A percentile compares a stretch with the other conserved stretches of the same genome.
Conservation (phyloP, 2,113 vertebrate genomes). For the Prunella himalayana region DNA sequence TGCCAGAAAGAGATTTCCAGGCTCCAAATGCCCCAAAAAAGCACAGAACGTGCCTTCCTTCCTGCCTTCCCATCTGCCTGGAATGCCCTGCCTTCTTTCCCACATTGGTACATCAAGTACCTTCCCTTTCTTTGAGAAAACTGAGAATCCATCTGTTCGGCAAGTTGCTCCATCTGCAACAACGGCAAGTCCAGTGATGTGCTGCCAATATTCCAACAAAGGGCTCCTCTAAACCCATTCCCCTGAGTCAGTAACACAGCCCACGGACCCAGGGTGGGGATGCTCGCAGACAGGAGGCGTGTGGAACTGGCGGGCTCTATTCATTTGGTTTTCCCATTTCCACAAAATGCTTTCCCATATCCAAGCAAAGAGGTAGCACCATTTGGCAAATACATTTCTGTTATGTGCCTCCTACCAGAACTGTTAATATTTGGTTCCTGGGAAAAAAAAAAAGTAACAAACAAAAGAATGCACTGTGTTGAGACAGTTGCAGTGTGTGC, state of each 20-base stretch:
- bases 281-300: not conserved
- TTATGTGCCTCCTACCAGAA: not conserved
- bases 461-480: not conserved
- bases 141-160: slow-evolving; percentile 53
- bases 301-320: not conserved
- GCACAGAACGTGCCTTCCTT: slow-evolving; percentile 6
- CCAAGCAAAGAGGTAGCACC: not conserved
- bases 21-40: slow-evolving; percentile 18
- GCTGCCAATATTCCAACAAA: slow-evolving; percentile 57
- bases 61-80: slow-evolving; percentile 14
- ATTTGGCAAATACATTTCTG: not conserved
- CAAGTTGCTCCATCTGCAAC: slow-evolving; percentile 49
- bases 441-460: not conserved
- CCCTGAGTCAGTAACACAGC: not conserved
- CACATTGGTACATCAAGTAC: slow-evolving; percentile 35
- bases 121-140: slow-evolving; percentile 51
- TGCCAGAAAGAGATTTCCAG: not conserved
- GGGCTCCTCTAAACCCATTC: slow-evolving; percentile 10
- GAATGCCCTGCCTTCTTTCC: slow-evolving; percentile 14
- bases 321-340: slow-evolving; percentile 41
- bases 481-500: not conserved
- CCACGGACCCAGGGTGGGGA: not conserved
- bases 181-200: slow-evolving; percentile 27
- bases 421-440: not conserved
- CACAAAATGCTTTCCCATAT: slow-evolving; percentile 4